Percentiles rank a stretch among this genome's conserved stretches.
Conservation (phyloP, 1,140 invertebrate species). For the Tenebrio molitor region DNA sequence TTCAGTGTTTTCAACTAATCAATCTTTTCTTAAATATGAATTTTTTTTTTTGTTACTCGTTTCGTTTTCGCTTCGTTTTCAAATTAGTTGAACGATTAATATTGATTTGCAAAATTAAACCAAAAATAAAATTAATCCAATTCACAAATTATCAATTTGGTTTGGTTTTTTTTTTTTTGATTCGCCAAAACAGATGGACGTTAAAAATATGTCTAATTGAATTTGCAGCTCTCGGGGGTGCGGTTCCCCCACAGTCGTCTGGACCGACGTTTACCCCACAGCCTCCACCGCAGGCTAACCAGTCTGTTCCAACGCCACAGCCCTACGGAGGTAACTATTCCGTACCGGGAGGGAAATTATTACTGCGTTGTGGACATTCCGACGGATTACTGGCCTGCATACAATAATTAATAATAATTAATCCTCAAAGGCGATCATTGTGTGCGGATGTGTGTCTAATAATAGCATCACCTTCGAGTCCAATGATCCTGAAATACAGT, state of each 20-base stretch:
- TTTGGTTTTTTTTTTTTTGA: constrained; percentile 35
- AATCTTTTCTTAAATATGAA: constrained; percentile 31
- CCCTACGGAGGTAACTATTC: constrained; percentile 64
- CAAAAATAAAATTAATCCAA: constrained; percentile 25
- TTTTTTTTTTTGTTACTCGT: too few relatives aligned
- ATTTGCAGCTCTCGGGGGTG: constrained; percentile 62
- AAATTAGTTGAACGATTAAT: constrained; percentile 41
- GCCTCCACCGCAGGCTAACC: constrained; percentile 64
- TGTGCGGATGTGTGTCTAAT: too few relatives aligned
- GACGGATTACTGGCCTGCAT: too few relatives aligned
- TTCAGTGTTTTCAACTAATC: constrained; percentile 41
- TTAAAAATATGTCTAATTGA: constrained; percentile 46
- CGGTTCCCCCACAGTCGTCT: constrained; percentile 60
- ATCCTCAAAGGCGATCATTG: too few relatives aligned
- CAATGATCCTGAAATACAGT: too few relatives aligned
- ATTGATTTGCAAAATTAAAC: constrained; percentile 37
- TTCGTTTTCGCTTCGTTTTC: constrained; percentile 50
- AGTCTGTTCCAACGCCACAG: constrained; percentile 62
- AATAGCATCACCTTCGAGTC: too few relatives aligned
- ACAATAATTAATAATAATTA: too few relatives aligned
- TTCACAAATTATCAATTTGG: constrained; percentile 34
- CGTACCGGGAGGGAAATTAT: neutral
- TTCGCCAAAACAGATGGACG: constrained; percentile 34
- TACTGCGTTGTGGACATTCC: too few relatives aligned
- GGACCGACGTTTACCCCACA: constrained; percentile 63